These are phyloP conservation scores for Sialia sialis DNA, from an alignment of 2,113 vertebrate species.

Conservation along the genomic window DNA sequence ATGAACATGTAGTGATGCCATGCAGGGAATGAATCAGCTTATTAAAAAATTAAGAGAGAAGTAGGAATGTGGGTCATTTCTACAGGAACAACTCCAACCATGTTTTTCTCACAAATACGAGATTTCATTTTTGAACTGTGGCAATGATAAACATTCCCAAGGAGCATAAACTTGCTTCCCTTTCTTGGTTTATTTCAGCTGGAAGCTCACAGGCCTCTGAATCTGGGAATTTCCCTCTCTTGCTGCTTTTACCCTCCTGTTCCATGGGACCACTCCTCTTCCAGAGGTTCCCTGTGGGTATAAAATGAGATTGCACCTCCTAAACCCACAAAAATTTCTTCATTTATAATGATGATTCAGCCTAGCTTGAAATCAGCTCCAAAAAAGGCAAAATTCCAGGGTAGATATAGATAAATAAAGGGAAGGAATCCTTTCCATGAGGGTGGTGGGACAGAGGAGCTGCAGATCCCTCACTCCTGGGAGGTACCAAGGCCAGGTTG, in stretches of 20 bases:
- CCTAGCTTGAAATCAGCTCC: not conserved
- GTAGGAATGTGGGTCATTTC: conserved; percentile 17
- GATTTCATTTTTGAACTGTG: not conserved
- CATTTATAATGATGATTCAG: rapidly evolving
- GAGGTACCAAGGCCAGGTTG: not conserved
- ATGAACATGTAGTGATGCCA: not conserved
- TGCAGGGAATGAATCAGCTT: not conserved
- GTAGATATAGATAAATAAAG: too few species aligned
- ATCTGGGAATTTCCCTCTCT: not conserved
- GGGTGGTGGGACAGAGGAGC: not conserved
- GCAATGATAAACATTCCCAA: not conserved
- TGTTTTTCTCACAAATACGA: not conserved
- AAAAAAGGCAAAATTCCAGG: not conserved
- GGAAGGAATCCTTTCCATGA: not conserved
- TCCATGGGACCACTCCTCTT: not conserved
- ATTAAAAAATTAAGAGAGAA: conserved; percentile 11
- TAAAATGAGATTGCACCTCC: not conserved
- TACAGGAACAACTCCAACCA: not conserved
- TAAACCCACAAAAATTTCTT: rapidly evolving
- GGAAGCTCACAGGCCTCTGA: not conserved
- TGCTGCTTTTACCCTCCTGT: not conserved
- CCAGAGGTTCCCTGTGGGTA: not conserved
- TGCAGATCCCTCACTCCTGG: not conserved
- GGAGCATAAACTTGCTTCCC: not conserved
- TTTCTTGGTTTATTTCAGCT: not conserved